Base-by-base conservation (phyloP, 2,113 vertebrate genomes). In the Orthonyx spaldingii region DNA sequence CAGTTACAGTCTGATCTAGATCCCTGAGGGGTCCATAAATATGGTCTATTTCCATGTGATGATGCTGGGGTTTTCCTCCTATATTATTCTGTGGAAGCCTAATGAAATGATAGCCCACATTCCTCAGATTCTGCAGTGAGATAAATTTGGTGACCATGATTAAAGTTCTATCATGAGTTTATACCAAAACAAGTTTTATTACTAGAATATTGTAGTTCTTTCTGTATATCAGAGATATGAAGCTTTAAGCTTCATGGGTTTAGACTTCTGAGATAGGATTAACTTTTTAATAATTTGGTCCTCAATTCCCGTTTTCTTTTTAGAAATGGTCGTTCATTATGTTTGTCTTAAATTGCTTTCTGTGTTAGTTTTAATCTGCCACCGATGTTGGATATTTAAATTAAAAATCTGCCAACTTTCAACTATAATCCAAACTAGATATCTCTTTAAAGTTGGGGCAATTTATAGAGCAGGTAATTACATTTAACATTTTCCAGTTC, bases 51-150 rank as follows among this genome's bases (percentile, higher is more conserved):
- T 82, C 50, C 26, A 41, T 11, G 4, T n/a, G 32, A 2, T 44
- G 42, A 14, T 10, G 28, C 19, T 71, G n/a, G 41, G 13, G 5
- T n/a, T 91, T 61, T 42, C 21, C 18, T 78, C 10, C 50, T 30
- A 0, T 28, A 2, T 37, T 75, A 13, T 42, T 50, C 59, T 42
- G 2, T 50, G 16, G 32, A 57, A 64, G 8, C 15, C 24, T 0
- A 71, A 46, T 18, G 16, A n/a, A 23, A 33, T 3, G 4, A 19
- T 6, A 70, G 23, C 11, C 19, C 10, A 15, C 0, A 0, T n/a
- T 59, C 53, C 35, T 47, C 35, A 63, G 11, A 35, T 28, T 72
- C 35, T 72, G 9, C 53, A 33, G 4, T 20, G 27, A 59, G 44
- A 18, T 74, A 13, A 49, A 60, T n/a, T 56, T 35, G 9, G 33